These are phyloP conservation scores for Spodoptera picta DNA, from an alignment of 2,888 invertebrate species.

Conservation along the genomic window DNA sequence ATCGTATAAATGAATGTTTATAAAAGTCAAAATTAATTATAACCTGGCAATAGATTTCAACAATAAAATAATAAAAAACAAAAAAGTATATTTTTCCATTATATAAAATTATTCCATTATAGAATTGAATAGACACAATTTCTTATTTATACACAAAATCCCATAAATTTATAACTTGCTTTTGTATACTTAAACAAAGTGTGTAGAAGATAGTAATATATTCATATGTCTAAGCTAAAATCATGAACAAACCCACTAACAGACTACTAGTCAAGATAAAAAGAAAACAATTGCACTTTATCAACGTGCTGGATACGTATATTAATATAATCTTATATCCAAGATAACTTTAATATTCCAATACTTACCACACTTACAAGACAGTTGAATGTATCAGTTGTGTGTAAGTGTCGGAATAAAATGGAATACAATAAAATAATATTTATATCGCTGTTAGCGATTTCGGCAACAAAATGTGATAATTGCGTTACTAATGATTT, in stretches of 20 bases:
- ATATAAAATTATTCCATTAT: no score
- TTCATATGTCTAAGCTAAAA: neutral
- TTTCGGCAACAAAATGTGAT: conserved; percentile 49
- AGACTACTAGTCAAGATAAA: conserved; percentile 44
- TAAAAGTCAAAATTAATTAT: no score
- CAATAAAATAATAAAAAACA: no score
- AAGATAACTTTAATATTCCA: conserved; percentile 55
- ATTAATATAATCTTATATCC: conserved; percentile 60
- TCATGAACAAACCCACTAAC: conserved; percentile 26
- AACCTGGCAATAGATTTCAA: no score
- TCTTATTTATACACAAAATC: no score
- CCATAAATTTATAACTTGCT: no score
- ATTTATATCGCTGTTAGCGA: conserved; percentile 43
- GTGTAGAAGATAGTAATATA: no score
- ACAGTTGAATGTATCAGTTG: conserved; percentile 45
- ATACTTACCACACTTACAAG: conserved; percentile 50
- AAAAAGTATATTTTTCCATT: no score
- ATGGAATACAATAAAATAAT: conserved; percentile 38
- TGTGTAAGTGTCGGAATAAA: conserved; percentile 48
- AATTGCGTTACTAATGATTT: conserved; percentile 61
- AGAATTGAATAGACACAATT: no score
- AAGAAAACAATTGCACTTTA: conserved; percentile 59
- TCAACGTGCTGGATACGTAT: conserved; percentile 52
- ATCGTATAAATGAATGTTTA: no score
- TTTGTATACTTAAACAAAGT: no score